These are phyloP conservation scores for Ladona fulva DNA, from an alignment of 1,140 invertebrate species.

Conservation along the genomic window DNA sequence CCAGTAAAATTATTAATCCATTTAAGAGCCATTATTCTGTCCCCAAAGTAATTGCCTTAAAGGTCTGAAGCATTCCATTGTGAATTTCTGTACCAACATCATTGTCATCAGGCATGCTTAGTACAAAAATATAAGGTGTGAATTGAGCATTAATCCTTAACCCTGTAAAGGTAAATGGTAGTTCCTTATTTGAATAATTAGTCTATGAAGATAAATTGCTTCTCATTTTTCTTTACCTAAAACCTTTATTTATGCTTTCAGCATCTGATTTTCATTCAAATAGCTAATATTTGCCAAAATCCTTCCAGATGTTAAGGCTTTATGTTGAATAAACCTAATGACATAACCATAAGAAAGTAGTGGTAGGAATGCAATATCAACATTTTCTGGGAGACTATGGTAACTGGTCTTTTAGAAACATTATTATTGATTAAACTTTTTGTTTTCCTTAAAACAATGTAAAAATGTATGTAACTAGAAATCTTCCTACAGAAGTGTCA, in stretches of 20 bases:
- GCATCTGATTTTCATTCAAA: not conserved
- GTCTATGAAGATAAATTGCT: not conserved
- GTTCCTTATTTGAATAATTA: not conserved
- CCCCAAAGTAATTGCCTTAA: not conserved
- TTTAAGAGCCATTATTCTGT: not conserved
- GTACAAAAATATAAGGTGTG: not conserved
- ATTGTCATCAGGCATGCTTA: not conserved
- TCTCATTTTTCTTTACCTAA: not conserved
- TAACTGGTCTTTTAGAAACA: not conserved
- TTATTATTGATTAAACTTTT: not conserved
- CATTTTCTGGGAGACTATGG: not conserved
- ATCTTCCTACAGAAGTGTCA: not conserved
- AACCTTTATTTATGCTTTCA: not conserved
- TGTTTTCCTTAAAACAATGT: not conserved
- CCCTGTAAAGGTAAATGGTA: not conserved
- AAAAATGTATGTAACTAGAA: not conserved
- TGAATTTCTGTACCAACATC: not conserved
- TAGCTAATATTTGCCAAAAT: not conserved
- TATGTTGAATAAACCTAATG: too few species aligned
- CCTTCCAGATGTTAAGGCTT: not conserved
- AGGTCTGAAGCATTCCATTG: not conserved
- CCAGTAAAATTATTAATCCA: not conserved
- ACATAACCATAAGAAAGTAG: too few species aligned
- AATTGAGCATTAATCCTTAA: not conserved
- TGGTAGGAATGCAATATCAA: not conserved